Base-by-base conservation (phyloP, 2,113 vertebrate genomes). In the Ctenodactylus gundi region DNA sequence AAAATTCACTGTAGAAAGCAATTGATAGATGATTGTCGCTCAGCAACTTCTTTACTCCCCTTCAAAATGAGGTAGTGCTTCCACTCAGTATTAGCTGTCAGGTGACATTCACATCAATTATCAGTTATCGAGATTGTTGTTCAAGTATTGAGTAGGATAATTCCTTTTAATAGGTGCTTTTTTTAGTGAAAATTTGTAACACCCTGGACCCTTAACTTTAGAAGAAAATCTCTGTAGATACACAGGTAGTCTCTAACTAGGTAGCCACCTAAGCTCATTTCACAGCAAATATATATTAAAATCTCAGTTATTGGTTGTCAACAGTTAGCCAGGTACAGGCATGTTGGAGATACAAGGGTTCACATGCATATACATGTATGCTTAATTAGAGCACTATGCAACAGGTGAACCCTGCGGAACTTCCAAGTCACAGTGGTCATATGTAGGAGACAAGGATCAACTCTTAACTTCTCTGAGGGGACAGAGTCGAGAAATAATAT, bases 41-140 rank as follows among this genome's bases (percentile, higher is more conserved):
- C 21, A 93, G 13, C 25, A 9, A 20, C 3, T 0, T 8, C 6
- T 6, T 8, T 0, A 4, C 2, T 18, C 1, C 3, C 17, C 41
- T 2, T 2, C 76, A n/a, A 5, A 89, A 93, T 15, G 21, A 49
- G 1, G 0, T 0, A 44, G 8, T 67, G 36, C 73, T 12, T 93
- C 53, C 95, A 46, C 75, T 85, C 31, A 76, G 0, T 41, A 44
- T 75, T 76, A 57, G 6, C 27, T 92, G 4, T 84, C 44, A 88
- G 29, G 60, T 67, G 53, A 81, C 23, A 82, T 93, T 67, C 29
- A 15, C 53, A 12, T 55, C 49, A 41, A n/a, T n/a, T 83, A 21
- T 72, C 23, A 46, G 2, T 44, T n/a, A 36, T 60, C 21, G 84
- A 58, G 14, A 46, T 25, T 57, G 11, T 85, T 77, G 12, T 76